Conservation (phyloP, 2,113 vertebrate species). For the Pardalotus punctatus region DNA sequence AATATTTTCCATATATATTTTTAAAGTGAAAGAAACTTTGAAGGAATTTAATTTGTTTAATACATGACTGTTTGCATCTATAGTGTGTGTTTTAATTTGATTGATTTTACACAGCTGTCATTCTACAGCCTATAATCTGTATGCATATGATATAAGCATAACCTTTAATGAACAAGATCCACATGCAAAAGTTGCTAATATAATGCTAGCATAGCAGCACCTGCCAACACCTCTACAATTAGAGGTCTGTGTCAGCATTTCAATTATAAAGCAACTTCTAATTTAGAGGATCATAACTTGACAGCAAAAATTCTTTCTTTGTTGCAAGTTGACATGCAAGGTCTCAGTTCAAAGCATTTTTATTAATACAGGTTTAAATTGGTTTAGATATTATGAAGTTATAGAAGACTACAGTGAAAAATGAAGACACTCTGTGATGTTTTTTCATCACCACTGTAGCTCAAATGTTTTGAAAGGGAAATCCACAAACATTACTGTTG, state of each 20-base stretch:
- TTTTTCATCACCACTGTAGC: not conserved
- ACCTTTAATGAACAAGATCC: constrained; percentile 39
- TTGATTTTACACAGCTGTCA: constrained; percentile 28
- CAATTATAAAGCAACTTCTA: constrained; percentile 42
- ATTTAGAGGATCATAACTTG: constrained; percentile 42
- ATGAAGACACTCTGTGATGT: not conserved
- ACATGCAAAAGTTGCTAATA: constrained; percentile 8
- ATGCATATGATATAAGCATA: not conserved
- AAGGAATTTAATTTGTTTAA: constrained; percentile 32
- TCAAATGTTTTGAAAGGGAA: constrained; percentile 38
- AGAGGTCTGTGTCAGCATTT: constrained; percentile 50
- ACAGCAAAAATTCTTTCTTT: constrained; percentile 51
- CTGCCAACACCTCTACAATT: constrained; percentile 48
- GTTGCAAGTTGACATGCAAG: constrained; percentile 23
- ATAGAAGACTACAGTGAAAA: not conserved
- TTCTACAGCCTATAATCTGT: not conserved
- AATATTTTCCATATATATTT: constrained; percentile 3
- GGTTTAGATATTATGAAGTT: constrained; percentile 22
- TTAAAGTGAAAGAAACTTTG: not conserved
- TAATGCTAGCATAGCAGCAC: constrained; percentile 21
- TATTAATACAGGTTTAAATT: constrained; percentile 46
- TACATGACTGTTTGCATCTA: not conserved
- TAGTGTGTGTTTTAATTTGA: not conserved
- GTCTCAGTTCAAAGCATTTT: constrained; percentile 58
- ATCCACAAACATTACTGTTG: not conserved